phyloP scores from a whole-genome alignment of 2,797 vertebrate species.

The Acanthis flammea region DNA sequence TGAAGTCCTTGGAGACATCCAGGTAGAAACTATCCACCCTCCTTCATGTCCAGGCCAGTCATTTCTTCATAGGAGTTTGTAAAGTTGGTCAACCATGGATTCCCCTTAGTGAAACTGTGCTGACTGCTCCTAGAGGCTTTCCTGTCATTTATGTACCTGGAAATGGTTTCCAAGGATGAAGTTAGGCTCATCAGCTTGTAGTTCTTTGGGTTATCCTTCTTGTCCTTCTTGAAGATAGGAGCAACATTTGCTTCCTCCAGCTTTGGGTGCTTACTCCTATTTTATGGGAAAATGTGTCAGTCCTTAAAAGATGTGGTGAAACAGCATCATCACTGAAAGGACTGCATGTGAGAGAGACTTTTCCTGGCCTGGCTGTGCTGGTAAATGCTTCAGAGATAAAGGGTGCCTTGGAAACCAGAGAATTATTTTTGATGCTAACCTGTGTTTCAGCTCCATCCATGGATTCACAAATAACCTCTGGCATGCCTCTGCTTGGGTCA shows the following conservation, averaged over 20 bases:
- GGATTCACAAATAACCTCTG: not conserved
- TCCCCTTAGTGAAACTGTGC: not conserved
- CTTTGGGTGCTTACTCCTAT: not conserved
- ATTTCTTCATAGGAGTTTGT: not conserved
- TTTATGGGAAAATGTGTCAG: not conserved
- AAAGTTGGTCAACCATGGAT: not conserved
- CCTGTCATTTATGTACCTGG: not conserved
- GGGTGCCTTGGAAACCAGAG: not conserved
- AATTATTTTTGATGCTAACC: not conserved
- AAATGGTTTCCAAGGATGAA: not conserved
- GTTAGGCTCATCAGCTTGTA: not conserved
- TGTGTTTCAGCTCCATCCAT: not conserved
- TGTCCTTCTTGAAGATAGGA: not conserved
- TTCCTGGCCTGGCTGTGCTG: not conserved
- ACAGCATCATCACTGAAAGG: not conserved
- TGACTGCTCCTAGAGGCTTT: not conserved
- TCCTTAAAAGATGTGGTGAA: not conserved
- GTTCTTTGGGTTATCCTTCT: not conserved
- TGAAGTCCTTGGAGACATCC: not conserved
- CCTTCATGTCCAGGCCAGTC: not conserved
- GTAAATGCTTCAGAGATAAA: not conserved
- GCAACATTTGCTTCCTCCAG: not conserved
- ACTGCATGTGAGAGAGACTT: not conserved
- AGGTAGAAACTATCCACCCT: not conserved
- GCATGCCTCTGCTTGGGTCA: not conserved